A percentile compares a stretch with the other conserved stretches of the same genome.
Evolutionary conservation across 2,888 invertebrate genomes (phyloP).

Genomic region (Nemoura dubitans): DNA sequence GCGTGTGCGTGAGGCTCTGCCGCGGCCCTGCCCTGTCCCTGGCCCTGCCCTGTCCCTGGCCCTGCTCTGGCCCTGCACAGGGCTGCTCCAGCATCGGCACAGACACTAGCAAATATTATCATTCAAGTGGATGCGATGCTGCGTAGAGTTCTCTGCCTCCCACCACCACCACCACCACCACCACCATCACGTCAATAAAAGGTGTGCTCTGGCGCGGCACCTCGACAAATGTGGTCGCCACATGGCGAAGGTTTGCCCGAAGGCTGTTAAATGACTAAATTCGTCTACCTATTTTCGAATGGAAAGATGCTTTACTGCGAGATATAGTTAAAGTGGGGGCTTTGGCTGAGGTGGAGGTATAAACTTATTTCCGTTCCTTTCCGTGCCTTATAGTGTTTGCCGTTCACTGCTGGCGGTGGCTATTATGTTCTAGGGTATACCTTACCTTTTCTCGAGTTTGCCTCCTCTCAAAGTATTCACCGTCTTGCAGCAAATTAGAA

Average conservation of each 20-base stretch:
- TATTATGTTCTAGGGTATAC: background rate
- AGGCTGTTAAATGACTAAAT: slow-evolving; percentile 7
- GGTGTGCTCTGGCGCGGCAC: too few relatives aligned
- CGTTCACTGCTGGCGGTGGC: background rate
- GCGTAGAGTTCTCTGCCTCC: too few relatives aligned
- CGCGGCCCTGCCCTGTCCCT: too few relatives aligned
- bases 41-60: too few relatives aligned
- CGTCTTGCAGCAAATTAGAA: background rate
- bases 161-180: too few relatives aligned
- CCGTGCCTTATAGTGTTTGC: background rate
- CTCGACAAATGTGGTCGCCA: background rate
- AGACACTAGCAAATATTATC: too few relatives aligned
- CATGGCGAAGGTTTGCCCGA: too few relatives aligned
- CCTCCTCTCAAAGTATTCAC: background rate
- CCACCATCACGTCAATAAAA: too few relatives aligned
- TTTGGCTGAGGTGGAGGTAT: background rate
- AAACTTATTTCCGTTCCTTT: slow-evolving; percentile 3
- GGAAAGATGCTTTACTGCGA: background rate
- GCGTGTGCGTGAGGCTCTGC: too few relatives aligned
- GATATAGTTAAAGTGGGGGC: background rate
- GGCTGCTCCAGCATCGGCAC: too few relatives aligned
- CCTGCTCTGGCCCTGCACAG: too few relatives aligned
- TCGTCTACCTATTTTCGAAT: slow-evolving; percentile 12
- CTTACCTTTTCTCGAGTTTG: background rate
- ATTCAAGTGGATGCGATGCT: too few relatives aligned